These are phyloP conservation scores for Crotophaga sulcirostris DNA, from an alignment of 2,113 vertebrate genomes.

Conservation along the genomic window DNA sequence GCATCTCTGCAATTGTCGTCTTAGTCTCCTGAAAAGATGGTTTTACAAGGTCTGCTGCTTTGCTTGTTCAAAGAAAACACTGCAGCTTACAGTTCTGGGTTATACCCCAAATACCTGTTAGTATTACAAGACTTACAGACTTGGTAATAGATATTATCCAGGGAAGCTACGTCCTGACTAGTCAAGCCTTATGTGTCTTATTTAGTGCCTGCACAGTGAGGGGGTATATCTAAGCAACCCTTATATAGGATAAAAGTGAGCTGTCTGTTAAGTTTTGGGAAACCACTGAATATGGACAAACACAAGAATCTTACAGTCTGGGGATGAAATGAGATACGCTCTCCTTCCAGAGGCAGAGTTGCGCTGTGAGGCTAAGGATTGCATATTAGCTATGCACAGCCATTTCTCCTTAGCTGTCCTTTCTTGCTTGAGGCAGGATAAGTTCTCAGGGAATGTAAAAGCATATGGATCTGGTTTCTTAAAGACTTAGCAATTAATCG, in stretches of 20 bases:
- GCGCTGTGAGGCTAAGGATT: background rate
- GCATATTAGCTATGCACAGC: background rate
- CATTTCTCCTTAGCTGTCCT: background rate
- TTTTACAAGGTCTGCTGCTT: background rate
- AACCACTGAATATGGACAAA: background rate
- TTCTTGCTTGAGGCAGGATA: background rate
- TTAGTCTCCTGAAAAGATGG: background rate
- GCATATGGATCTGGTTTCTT: background rate
- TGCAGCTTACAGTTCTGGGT: accelerated
- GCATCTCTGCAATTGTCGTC: background rate
- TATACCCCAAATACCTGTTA: background rate
- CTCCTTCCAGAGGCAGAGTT: background rate
- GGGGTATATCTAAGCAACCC: background rate
- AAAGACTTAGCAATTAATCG: background rate
- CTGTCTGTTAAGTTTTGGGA: background rate
- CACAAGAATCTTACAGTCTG: background rate
- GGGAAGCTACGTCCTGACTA: background rate
- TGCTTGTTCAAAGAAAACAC: background rate
- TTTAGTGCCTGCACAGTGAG: background rate
- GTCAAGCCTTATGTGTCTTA: background rate
- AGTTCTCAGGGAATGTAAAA: background rate
- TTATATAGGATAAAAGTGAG: background rate
- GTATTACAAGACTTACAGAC: background rate
- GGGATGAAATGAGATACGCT: background rate
- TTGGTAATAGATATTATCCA: accelerated